These are phyloP conservation scores for Otus sunia DNA, from an alignment of 2,113 vertebrate genomes.

Conservation along the genomic window DNA sequence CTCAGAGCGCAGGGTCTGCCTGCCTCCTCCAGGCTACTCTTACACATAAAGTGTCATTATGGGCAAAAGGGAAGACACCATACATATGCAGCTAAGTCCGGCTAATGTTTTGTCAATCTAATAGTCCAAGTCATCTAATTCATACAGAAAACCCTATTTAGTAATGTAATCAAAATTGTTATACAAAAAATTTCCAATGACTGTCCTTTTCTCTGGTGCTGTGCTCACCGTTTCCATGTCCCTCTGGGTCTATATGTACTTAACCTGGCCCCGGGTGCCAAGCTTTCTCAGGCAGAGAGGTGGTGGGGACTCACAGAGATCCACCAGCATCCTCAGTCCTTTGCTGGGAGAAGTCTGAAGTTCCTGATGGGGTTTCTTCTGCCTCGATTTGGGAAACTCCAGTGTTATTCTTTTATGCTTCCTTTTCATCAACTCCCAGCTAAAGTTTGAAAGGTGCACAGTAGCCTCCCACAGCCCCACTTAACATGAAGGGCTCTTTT, in stretches of 20 bases:
- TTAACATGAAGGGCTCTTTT: neutral
- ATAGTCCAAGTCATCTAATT: neutral
- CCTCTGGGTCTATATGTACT: neutral
- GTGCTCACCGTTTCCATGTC: neutral
- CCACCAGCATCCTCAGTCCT: neutral
- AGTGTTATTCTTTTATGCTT: neutral
- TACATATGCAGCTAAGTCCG: neutral
- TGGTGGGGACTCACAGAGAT: neutral
- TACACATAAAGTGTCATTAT: neutral
- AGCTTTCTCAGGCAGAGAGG: neutral
- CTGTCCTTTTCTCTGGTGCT: neutral
- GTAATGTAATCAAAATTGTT: neutral
- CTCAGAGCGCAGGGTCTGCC: neutral
- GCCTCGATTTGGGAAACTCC: neutral
- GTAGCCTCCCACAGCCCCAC: neutral
- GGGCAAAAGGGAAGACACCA: neutral
- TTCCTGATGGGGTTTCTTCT: neutral
- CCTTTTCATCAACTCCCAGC: neutral
- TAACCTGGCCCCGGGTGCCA: neutral
- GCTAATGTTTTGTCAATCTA: neutral
- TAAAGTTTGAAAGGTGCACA: neutral
- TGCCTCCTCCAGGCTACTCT: neutral
- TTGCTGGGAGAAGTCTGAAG: neutral
- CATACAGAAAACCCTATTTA: neutral
- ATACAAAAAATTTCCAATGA: neutral